Evolutionary conservation across 1,140 invertebrate genomes (phyloP), one percentile per base, ranked within the genome.

Genomic region (Bombus consobrinus): DNA sequence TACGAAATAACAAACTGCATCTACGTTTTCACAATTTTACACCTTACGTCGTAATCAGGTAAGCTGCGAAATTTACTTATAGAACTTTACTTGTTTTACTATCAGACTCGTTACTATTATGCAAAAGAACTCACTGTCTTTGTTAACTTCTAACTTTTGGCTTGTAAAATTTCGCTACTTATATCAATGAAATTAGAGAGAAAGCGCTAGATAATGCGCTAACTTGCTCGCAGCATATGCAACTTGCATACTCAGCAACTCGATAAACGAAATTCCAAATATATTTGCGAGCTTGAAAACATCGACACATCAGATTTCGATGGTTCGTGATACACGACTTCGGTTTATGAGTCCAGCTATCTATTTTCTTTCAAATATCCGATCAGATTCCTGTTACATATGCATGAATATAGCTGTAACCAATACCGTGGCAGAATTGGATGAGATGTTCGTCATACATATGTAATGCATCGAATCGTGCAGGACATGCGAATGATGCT

Each of bases 391-490:
- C n/a, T 32, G 39, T 37, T 41, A 77, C 57, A 66, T 59, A 37
- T 32, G 59, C 59, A 64, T 32, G 73, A 25, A 28, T 53, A 1
- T 22, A 39, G 13, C 59, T 22, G 28, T 43, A 73, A 43, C 39
- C 18, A 66, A 43, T 57, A 34, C 82, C 47, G 62, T 41, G 41
- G 53, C 32, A 57, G 71, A 57, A 59, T 47, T 9, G 72, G 37
- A 43, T 39, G 69, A 73, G 73, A 87, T 32, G 77, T 80, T 39
- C 86, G 83, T 74, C 77, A 81, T 87, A 81, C 86, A 87, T 87
- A 87, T 87, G 76, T 85, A 85, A 85, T 68, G 64, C 77, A 28
- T 18, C 25, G 76, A 71, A 32, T 84, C 80, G 85, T 86, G 37
- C 85, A 43, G 66, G 81, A 77, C 80, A 72, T 82, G 64, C 73